Percentiles rank a stretch among this genome's conserved stretches.
Conservation (phyloP, 2,797 vertebrate species). For the Cynopterus sphinx region DNA sequence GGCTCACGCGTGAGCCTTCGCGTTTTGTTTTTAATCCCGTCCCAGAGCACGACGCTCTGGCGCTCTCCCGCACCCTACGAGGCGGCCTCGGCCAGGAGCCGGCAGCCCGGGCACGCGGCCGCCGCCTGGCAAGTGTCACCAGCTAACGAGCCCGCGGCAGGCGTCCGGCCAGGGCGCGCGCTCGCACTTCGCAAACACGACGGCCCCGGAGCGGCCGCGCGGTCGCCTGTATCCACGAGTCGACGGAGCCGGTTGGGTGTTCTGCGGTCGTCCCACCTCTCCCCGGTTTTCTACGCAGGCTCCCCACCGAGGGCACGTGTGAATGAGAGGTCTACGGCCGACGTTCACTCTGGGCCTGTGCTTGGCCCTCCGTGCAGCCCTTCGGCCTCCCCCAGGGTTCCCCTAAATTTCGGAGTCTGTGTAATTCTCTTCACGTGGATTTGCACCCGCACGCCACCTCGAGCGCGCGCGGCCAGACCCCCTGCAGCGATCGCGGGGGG, state of each 20-base stretch:
- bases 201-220: not conserved
- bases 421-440: not conserved
- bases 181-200: too few relatives aligned
- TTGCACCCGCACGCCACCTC: not conserved
- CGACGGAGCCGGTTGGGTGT: not conserved
- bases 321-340: not conserved
- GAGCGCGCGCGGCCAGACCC: not conserved
- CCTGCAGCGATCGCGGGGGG: too few relatives aligned
- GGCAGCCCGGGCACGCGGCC: too few relatives aligned
- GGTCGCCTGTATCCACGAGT: not conserved
- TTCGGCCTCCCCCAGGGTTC: not conserved
- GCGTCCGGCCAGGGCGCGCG: too few relatives aligned
- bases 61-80: not conserved
- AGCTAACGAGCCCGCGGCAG: too few relatives aligned
- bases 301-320: not conserved
- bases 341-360: not conserved
- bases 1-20: not conserved
- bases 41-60: not conserved
- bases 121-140: too few relatives aligned
- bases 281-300: not conserved
- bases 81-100: not conserved
- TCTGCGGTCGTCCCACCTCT: not conserved
- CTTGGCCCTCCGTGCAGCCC: not conserved
- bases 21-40: not conserved
- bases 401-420: not conserved